Base-by-base conservation (phyloP, 2,888 invertebrate genomes). In the Pollenia angustigena region DNA sequence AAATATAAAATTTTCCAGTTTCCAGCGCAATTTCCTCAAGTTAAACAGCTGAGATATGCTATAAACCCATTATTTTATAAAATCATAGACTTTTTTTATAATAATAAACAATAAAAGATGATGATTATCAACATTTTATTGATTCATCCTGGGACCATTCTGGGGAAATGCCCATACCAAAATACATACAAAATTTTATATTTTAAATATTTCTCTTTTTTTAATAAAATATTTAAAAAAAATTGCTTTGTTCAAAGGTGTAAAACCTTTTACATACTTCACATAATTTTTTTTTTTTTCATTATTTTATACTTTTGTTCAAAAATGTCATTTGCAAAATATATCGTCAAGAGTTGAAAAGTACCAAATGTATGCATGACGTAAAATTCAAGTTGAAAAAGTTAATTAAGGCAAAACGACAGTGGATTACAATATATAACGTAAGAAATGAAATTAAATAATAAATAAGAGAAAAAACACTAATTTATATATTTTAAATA, bases 261-360 rank as follows among this genome's bases (percentile, higher is more conserved):
- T 86, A 85, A 89, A 88, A 85, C 83, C 80, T 80, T 87, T 87
- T 78, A 62, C 60, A 75, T 78, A 74, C 81, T 84, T 81, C 68
- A 81, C 18, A 6, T 32, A 54, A 72, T 66, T 62, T 75, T 78
- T n/a, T n/a, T 69, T 54, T 74, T 66, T 58, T 69, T 54, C 48
- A 52, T 85, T 81, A 74, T 82, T 82, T 74, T 11, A 66, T 23
- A 48, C 75, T 78, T 62, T 83, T 75, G 72, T 58, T 72, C 58
- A 14, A 89, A 90, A 89, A 89, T 90, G 91, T 92, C 92, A 91
- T 91, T 91, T 91, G 91, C 90, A 91, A 88, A 89, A 40, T 85
- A 85, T 89, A 89, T 87, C 89, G 89, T 90, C 89, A 89, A 90
- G 88, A 89, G 90, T 74, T 81, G 54, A 58, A 69, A 83, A 87